phyloP scores from a whole-genome alignment of 2,888 invertebrate genomes.

The Plusia festucae region DNA sequence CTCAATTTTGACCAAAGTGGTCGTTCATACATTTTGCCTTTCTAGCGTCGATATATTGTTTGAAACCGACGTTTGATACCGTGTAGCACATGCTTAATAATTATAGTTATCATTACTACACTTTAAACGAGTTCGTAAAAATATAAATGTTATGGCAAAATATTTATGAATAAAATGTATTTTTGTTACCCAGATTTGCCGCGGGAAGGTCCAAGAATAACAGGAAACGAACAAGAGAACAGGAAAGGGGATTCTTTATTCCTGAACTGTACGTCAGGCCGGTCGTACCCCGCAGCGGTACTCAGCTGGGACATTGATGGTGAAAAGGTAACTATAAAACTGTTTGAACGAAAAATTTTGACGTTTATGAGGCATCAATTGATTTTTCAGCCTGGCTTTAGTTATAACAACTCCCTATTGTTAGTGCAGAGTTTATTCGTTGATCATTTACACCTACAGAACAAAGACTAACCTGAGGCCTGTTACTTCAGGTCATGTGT shows the following conservation, averaged over 20 bases:
- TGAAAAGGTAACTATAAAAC: constrained; percentile 89
- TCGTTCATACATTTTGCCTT: too few species aligned
- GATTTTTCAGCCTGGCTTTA: constrained; percentile 19
- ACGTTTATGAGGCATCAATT: constrained; percentile 34
- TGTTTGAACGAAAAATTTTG: constrained; percentile 41
- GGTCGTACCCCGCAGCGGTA: constrained; percentile 93
- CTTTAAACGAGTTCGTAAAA: not conserved
- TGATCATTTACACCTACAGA: too few species aligned
- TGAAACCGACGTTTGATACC: too few species aligned
- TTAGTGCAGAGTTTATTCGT: too few species aligned
- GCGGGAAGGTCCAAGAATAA: constrained; percentile 93
- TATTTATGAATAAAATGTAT: constrained; percentile 16
- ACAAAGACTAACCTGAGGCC: too few species aligned
- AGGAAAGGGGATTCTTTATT: constrained; percentile 93
- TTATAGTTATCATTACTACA: too few species aligned
- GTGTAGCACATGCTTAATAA: too few species aligned
- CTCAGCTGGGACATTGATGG: constrained; percentile 95
- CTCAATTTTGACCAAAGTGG: too few species aligned
- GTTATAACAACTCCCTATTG: too few species aligned
- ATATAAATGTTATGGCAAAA: not conserved
- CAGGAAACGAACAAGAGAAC: constrained; percentile 92
- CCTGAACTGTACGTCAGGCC: constrained; percentile 93
- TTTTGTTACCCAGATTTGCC: constrained; percentile 89
- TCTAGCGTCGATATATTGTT: too few species aligned
- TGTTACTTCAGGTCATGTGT: too few species aligned